Evolutionary conservation across 2,888 invertebrate genomes (phyloP).

Genomic region (Luperina testacea): DNA sequence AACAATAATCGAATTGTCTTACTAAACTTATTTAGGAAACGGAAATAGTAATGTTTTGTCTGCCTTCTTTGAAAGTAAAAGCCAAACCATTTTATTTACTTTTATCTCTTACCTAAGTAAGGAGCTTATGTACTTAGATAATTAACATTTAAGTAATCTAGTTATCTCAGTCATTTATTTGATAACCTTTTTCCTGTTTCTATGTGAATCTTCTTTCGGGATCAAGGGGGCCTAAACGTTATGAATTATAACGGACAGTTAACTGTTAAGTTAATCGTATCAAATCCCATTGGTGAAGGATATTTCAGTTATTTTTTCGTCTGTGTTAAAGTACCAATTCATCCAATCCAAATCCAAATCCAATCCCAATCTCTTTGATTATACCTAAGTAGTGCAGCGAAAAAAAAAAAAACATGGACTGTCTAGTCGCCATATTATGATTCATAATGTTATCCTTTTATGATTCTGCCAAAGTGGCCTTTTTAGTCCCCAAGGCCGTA

Average conservation of each 20-base stretch:
- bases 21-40: conserved; percentile 19
- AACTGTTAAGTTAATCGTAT: too few relatives aligned
- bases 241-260: too few relatives aligned
- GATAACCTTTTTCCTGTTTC: conserved; percentile 17
- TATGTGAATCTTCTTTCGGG: conserved; percentile 4
- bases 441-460: too few relatives aligned
- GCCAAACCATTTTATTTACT: conserved; percentile 18
- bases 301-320: too few relatives aligned
- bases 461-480: too few relatives aligned
- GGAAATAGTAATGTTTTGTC: conserved; percentile 21
- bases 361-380: too few relatives aligned
- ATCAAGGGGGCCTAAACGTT: neutral
- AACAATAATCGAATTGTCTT: conserved; percentile 44
- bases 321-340: too few relatives aligned
- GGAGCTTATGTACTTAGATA: conserved; percentile 27
- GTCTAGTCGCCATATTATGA: too few relatives aligned
- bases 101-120: conserved; percentile 1
- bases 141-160: conserved; percentile 21
- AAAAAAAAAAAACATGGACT: too few relatives aligned
- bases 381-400: too few relatives aligned
- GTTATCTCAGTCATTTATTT: conserved; percentile 6
- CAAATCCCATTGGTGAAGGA: too few relatives aligned
- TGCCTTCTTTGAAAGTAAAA: conserved; percentile 3
- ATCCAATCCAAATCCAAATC: too few relatives aligned
- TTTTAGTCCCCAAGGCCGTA: neutral